Conservation (phyloP, 2,888 invertebrate genomes). For the Harpalus rufipes region DNA sequence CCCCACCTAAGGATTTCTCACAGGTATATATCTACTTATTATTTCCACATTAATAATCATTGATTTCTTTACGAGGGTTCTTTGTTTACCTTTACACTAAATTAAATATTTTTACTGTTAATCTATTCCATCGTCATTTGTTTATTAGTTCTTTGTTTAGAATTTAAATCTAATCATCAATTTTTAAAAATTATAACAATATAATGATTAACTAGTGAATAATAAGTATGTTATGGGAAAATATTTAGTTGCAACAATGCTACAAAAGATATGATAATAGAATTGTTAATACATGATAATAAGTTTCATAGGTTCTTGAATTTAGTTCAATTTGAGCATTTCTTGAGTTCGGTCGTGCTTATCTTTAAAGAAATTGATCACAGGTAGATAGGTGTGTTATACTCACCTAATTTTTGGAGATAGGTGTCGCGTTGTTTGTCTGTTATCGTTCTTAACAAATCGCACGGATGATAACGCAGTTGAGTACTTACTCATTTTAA, state of each 20-base stretch:
- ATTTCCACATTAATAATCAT: conserved; percentile 9
- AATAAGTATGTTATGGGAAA: conserved; percentile 33
- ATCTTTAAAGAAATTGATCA: conserved; percentile 23
- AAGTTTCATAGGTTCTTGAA: conserved; percentile 17
- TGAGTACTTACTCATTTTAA: conserved; percentile 63
- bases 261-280: conserved; percentile 38
- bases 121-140: conserved; percentile 12
- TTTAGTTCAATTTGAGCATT: conserved; percentile 13
- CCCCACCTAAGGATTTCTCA: conserved; percentile 66
- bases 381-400: conserved; percentile 50
- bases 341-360: conserved; percentile 9
- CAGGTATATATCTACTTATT: conserved; percentile 63
- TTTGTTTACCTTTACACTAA: conserved; percentile 27
- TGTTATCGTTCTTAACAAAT: conserved; percentile 62
- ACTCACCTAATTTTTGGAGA: conserved; percentile 31
- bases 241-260: conserved; percentile 39
- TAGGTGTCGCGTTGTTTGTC: conserved; percentile 40
- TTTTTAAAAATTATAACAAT: conserved; percentile 15
- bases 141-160: conserved; percentile 7
- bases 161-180: conserved; percentile 19
- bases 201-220: conserved; percentile 24
- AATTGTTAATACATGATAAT: conserved; percentile 48
- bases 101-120: conserved; percentile 8
- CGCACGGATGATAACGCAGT: conserved; percentile 59
- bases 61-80: neutral